These are phyloP conservation scores for Platynereis dumerilii DNA, from an alignment of 2,888 invertebrate species.

Conservation along the genomic window DNA sequence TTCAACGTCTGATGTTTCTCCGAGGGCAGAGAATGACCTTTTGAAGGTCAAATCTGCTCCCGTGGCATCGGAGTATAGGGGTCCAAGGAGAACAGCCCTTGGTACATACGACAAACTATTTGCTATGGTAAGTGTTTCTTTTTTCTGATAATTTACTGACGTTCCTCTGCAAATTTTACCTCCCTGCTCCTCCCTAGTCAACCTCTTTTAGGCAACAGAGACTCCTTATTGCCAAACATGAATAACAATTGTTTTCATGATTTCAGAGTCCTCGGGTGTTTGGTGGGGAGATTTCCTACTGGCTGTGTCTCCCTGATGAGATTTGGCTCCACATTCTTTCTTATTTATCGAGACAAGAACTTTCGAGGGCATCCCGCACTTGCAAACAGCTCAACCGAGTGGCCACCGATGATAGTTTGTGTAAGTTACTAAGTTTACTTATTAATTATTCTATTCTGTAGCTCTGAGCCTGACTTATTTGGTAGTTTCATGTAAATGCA, in stretches of 20 bases:
- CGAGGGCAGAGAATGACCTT: no score
- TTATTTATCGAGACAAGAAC: constrained; percentile 48
- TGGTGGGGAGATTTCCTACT: constrained; percentile 50
- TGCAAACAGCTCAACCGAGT: constrained; percentile 54
- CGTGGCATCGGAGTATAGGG: neutral
- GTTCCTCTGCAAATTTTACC: no score
- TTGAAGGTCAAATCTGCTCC: no score
- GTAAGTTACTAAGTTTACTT: constrained; percentile 44
- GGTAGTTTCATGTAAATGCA: no score
- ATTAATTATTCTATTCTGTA: no score
- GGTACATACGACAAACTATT: neutral
- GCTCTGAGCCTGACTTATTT: no score
- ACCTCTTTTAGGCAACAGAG: no score
- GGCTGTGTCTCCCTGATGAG: constrained; percentile 61
- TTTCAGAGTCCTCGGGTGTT: constrained; percentile 56
- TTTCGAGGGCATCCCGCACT: constrained; percentile 44
- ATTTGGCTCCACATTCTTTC: constrained; percentile 53
- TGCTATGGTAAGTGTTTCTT: constrained; percentile 5
- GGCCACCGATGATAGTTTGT: constrained; percentile 54
- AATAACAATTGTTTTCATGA: no score
- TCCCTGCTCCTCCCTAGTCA: no score
- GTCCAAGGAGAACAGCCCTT: neutral
- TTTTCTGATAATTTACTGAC: no score
- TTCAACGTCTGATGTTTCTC: no score
- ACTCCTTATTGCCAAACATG: no score